Base-by-base conservation (phyloP, 2,113 vertebrate species). In the Nothoprocta pentlandii region DNA sequence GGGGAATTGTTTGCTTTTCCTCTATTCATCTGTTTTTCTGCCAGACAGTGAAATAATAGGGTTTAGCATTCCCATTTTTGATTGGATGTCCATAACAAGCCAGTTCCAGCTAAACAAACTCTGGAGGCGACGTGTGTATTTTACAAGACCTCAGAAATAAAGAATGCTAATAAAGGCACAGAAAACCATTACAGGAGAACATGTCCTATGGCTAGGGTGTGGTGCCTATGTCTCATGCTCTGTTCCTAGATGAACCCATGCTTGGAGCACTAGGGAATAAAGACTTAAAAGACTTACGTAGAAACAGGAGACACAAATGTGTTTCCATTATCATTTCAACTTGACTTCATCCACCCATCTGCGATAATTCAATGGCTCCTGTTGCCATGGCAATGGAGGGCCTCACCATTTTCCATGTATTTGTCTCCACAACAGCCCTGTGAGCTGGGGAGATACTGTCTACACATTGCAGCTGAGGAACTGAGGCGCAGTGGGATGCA, bases 1-100 rank as follows among this genome's bases (percentile, higher is more conserved):
- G 32, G 74, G 63, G 74, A 89, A 76, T 79, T 68, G 39, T 44
- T 59, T 86, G 16, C 22, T 82, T 92, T 91, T 90, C 9, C 36
- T 88, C 62, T 90, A 32, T 94, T 90, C 94, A n/a, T 87, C 68
- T 73, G 28, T 41, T 91, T 92, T 92, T 80, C 82, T 96, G 90
- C 66, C 92, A 94, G 75, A 83, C 32, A 90, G 58, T 76, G 44
- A 84, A 88, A 79, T 90, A 90, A 85, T n/a, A 86, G 34, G 39
- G 26, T 36, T 62, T 84, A 88, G 47, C 10, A 13, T n/a, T 68
- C 59, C 53, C 70, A 41, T 79, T 77, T 63, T 89, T 69, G n/a
- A 53, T 54, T 95, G 81, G 51, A 71, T 86, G 67, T 67, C 91
- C 93, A 75, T 21, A 80, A 70, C 62, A 70, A 91, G 71, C 44